Evolutionary conservation across 1,140 invertebrate genomes (phyloP).

Genomic region (Polypedilum vanderplanki): DNA sequence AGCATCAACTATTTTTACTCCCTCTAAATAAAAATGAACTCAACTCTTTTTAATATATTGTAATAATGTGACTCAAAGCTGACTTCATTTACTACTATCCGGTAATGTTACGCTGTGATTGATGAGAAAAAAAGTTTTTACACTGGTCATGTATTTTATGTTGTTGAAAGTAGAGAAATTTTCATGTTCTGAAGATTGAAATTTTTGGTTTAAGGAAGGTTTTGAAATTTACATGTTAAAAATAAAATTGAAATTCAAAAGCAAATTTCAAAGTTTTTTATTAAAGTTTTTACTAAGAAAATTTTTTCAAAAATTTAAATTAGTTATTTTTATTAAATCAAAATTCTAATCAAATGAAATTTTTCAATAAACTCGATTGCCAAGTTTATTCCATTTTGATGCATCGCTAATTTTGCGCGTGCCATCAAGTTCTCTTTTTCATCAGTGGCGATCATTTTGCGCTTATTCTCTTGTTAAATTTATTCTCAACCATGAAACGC

Average conservation of each 20-base stretch:
- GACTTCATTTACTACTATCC: too few species aligned
- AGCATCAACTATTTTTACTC: too few species aligned
- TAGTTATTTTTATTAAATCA: background rate
- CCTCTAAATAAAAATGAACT: too few species aligned
- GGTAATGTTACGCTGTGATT: background rate
- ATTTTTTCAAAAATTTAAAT: background rate
- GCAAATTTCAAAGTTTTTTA: too few species aligned
- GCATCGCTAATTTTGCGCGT: slow-evolving; percentile 16
- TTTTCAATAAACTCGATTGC: background rate
- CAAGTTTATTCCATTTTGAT: slow-evolving; percentile 13
- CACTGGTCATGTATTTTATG: too few species aligned
- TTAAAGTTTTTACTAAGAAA: background rate
- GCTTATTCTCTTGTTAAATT: slow-evolving; percentile 7
- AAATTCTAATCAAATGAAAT: background rate
- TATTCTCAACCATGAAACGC: background rate
- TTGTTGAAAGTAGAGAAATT: too few species aligned
- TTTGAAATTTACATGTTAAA: too few species aligned
- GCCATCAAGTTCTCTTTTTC: background rate
- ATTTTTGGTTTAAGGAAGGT: too few species aligned
- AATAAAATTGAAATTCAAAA: too few species aligned
- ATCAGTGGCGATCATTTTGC: background rate
- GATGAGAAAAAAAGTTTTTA: background rate
- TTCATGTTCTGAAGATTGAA: too few species aligned
- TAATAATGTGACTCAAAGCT: too few species aligned
- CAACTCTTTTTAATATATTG: too few species aligned